Conservation (phyloP, 2,888 invertebrate genomes). For the Pterobdella sp. region DNA sequence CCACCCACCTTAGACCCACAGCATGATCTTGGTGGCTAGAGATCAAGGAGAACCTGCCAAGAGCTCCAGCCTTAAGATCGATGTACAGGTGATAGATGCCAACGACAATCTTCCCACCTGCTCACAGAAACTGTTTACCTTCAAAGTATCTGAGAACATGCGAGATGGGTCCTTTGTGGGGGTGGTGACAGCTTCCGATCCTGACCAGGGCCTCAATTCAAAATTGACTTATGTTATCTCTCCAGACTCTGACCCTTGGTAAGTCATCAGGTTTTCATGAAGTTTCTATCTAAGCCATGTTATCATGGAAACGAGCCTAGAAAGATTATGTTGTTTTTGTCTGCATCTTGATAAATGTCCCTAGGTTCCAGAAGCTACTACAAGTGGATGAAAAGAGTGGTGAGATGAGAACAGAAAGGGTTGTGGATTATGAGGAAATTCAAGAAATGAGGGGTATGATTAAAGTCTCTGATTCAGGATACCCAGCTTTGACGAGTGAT, state of each 20-base stretch:
- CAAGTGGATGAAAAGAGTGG: slow-evolving; percentile 31
- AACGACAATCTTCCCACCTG: slow-evolving; percentile 37
- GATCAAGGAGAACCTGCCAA: slow-evolving; percentile 10
- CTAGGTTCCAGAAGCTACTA: slow-evolving; percentile 29
- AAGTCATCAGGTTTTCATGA: too few species aligned
- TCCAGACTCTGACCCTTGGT: not conserved
- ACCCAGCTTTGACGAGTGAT: slow-evolving; percentile 29
- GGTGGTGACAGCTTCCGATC: slow-evolving; percentile 33
- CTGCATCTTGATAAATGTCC: not conserved
- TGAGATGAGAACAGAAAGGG: slow-evolving; percentile 29
- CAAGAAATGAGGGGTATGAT: slow-evolving; percentile 29
- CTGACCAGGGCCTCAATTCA: slow-evolving; percentile 32
- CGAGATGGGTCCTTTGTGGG: slow-evolving; percentile 30
- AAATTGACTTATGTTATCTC: slow-evolving; percentile 28
- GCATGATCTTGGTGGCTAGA: not conserved
- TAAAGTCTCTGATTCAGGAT: slow-evolving; percentile 34
- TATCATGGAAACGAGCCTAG: too few species aligned
- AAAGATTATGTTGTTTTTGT: not conserved
- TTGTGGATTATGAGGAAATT: slow-evolving; percentile 34
- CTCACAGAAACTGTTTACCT: slow-evolving; percentile 18
- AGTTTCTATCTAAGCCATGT: too few species aligned
- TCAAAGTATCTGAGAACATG: slow-evolving; percentile 33
- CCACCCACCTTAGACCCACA: not conserved
- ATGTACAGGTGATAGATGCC: slow-evolving; percentile 33
- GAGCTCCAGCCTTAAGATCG: slow-evolving; percentile 31